Conservation (phyloP, 2,888 invertebrate species). For the Trichogramma evanescens region DNA sequence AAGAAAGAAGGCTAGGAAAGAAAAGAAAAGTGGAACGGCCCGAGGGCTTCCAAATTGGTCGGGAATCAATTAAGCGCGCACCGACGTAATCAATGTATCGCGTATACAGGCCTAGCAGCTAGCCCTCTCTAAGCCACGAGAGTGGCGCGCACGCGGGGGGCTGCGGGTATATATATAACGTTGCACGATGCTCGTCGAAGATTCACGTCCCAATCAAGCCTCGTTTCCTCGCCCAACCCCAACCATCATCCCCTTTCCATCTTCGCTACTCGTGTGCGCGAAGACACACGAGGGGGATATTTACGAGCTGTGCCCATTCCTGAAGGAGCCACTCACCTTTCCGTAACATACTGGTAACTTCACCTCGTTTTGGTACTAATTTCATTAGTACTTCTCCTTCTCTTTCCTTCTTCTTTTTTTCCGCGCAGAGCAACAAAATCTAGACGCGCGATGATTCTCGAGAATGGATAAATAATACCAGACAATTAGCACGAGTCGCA, state of each 20-base stretch:
- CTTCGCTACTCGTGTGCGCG: too few relatives aligned
- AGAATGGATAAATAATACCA: too few relatives aligned
- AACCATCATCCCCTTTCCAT: too few relatives aligned
- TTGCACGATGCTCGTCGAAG: constrained; percentile 22
- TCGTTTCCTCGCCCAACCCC: too few relatives aligned
- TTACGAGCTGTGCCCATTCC: constrained; percentile 36
- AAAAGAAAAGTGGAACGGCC: constrained; percentile 25
- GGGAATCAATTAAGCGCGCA: constrained; percentile 42
- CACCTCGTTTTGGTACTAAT: neutral
- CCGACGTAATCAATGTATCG: constrained; percentile 43
- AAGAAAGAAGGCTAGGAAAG: neutral
- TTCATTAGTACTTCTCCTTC: neutral
- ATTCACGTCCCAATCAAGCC: constrained; percentile 42
- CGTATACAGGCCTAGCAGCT: neutral
- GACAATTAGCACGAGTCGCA: too few relatives aligned
- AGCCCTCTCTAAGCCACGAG: too few relatives aligned
- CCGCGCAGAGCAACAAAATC: neutral
- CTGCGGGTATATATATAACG: too few relatives aligned
- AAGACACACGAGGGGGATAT: constrained; percentile 31
- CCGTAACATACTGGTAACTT: too few relatives aligned
- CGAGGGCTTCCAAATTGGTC: constrained; percentile 37
- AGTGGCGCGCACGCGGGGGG: too few relatives aligned
- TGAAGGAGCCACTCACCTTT: neutral
- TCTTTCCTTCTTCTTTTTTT: neutral
- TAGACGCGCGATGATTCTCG: too few relatives aligned